phyloP scores from a whole-genome alignment of 1,140 invertebrate genomes.

The Metopolophium dirhodum region DNA sequence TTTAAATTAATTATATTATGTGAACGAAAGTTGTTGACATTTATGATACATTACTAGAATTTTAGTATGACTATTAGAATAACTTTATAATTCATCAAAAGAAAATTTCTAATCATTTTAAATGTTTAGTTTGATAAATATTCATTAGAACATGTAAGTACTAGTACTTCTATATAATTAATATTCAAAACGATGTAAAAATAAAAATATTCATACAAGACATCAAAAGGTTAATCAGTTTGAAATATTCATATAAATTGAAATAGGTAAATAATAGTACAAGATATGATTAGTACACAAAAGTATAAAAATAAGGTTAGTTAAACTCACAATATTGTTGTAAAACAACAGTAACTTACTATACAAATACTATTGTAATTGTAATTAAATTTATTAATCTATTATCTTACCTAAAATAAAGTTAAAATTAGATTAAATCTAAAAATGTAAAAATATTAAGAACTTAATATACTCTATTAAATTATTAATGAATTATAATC shows the following conservation, averaged over 20 bases:
- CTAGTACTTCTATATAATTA: background rate
- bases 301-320: background rate
- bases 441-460: background rate
- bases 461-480: background rate
- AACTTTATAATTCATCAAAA: background rate
- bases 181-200: background rate
- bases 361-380: background rate
- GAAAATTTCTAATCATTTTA: background rate
- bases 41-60: background rate
- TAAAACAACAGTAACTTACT: too few species aligned
- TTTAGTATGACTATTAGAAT: background rate
- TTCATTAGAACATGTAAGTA: background rate
- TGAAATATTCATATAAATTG: constrained; percentile 3
- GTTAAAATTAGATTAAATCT: too few species aligned
- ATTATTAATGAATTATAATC: background rate
- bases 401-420: background rate
- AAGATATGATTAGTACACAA: background rate
- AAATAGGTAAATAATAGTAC: background rate
- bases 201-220: background rate
- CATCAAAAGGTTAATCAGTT: constrained; percentile 3
- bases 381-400: background rate
- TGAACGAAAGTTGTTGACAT: background rate
- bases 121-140: background rate
- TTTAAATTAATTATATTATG: background rate
- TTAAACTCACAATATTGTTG: background rate